phyloP scores from a whole-genome alignment of 2,888 invertebrate species.

The Vesta saturnalis region DNA sequence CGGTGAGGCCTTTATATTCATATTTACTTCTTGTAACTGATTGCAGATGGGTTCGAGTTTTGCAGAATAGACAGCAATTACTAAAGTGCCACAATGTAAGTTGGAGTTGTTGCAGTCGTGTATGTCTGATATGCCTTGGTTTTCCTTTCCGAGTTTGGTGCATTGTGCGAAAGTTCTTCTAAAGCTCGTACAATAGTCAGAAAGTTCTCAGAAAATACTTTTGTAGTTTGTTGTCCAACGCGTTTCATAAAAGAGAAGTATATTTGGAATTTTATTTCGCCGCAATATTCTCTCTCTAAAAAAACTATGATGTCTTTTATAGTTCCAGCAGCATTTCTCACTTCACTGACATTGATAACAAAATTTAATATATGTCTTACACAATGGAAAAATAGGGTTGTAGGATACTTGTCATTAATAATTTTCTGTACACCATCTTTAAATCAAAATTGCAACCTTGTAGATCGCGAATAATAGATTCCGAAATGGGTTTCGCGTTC shows the following conservation, averaged over 20 bases:
- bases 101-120: not conserved
- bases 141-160: not conserved
- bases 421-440: not conserved
- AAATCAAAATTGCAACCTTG: not conserved
- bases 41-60: not conserved
- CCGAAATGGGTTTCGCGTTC: not conserved
- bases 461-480: not conserved
- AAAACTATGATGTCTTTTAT: too few relatives aligned
- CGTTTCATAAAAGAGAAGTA: not conserved
- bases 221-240: slow-evolving; percentile 3
- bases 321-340: not conserved
- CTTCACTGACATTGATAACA: not conserved
- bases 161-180: not conserved
- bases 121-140: not conserved
- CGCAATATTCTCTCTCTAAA: too few relatives aligned
- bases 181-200: too few relatives aligned
- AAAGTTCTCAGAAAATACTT: not conserved
- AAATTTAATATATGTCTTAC: not conserved
- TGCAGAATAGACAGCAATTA: not conserved
- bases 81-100: not conserved
- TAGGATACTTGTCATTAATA: not conserved
- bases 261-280: not conserved
- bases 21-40: not conserved
- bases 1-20: not conserved
- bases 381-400: not conserved